Conservation (phyloP, 2,113 vertebrate species). For the Pachycephala philippinensis region DNA sequence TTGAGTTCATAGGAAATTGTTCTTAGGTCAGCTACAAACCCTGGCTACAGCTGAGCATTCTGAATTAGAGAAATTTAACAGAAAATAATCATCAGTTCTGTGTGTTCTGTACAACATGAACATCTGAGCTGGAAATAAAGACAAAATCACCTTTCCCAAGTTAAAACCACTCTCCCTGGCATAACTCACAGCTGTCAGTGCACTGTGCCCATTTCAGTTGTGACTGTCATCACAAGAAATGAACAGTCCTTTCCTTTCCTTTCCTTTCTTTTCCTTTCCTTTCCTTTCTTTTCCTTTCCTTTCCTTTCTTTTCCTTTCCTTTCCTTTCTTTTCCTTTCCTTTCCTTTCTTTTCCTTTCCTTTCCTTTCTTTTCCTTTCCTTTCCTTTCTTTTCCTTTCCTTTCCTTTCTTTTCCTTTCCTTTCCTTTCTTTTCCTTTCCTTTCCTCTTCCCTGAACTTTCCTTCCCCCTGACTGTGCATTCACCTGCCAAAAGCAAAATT, state of each 20-base stretch:
- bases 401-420: neutral
- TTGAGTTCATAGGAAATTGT: neutral
- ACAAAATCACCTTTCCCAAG: neutral
- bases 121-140: neutral
- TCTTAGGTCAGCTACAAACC: neutral
- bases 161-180: neutral
- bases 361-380: neutral
- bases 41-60: neutral
- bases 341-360: too few relatives aligned
- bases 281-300: too few relatives aligned
- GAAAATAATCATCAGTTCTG: neutral
- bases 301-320: too few relatives aligned
- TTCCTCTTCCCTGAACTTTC: too few relatives aligned
- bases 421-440: neutral
- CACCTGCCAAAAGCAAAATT: neutral
- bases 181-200: neutral
- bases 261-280: neutral
- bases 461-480: neutral
- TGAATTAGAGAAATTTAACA: neutral
- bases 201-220: neutral
- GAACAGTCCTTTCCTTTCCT: neutral
- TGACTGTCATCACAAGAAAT: neutral
- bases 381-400: too few relatives aligned
- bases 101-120: neutral
- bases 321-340: too few relatives aligned